A percentile compares a stretch with the other conserved stretches of the same genome.
phyloP scores from a whole-genome alignment of 2,888 invertebrate genomes.

The Nycteola revayana region DNA sequence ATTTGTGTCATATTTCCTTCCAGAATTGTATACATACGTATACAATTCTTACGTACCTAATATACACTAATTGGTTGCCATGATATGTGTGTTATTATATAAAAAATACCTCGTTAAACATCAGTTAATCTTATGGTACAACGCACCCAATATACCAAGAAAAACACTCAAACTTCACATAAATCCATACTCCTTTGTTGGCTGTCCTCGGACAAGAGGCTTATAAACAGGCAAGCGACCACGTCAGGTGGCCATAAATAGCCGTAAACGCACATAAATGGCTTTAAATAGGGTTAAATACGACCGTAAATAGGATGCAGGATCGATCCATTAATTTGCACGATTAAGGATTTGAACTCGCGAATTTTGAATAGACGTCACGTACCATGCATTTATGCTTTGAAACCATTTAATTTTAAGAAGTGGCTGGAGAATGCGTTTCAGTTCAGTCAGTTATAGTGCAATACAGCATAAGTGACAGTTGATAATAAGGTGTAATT shows the following conservation, averaged over 20 bases:
- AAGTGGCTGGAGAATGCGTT: no score
- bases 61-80: no score
- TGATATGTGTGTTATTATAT: no score
- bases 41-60: no score
- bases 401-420: no score
- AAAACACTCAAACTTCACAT: conserved; percentile 60
- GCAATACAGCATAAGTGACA: no score
- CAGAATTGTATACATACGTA: no score
- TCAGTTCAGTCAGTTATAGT: no score
- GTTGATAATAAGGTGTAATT: no score
- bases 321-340: conserved; percentile 48
- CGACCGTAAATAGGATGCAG: conserved; percentile 40
- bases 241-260: conserved; percentile 48
- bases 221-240: conserved; percentile 51
- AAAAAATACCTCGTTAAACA: no score
- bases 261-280: conserved; percentile 42
- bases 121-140: conserved; percentile 24
- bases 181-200: conserved; percentile 56
- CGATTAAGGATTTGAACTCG: conserved; percentile 31
- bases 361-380: conserved; percentile 16
- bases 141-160: conserved; percentile 48
- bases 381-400: no score
- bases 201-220: conserved; percentile 41
- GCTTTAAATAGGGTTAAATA: conserved; percentile 43
- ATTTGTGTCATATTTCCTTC: no score